Conservation (phyloP, 2,113 vertebrate genomes). For the Oreotrochilus melanogaster region DNA sequence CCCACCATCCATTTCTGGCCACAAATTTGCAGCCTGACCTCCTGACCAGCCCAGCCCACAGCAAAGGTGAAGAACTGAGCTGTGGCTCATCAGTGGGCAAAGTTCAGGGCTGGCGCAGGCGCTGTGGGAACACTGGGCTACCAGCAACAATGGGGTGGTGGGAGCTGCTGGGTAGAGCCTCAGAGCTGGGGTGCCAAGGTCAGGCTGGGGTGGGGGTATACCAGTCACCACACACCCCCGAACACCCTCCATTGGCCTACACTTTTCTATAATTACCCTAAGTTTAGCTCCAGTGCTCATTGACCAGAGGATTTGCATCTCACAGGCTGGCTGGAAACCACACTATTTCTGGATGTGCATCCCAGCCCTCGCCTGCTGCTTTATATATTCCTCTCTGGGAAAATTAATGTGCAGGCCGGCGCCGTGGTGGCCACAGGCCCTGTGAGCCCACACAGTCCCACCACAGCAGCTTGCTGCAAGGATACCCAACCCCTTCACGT, state of each 20-base stretch:
- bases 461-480: background rate
- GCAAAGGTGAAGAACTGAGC: background rate
- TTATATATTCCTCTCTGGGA: background rate
- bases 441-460: fast-evolving
- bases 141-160: fast-evolving
- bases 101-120: background rate
- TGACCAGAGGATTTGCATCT: conserved; percentile 57
- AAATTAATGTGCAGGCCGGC: background rate
- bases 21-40: background rate
- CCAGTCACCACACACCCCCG: background rate
- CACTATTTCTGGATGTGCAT: background rate
- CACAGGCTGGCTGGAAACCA: conserved; percentile 42
- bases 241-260: background rate
- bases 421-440: background rate
- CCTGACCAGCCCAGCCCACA: fast-evolving
- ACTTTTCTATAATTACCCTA: background rate
- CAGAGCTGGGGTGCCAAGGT: fast-evolving
- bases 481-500: background rate
- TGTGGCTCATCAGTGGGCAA: background rate
- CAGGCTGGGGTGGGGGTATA: background rate
- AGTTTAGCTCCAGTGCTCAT: background rate
- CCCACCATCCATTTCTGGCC: background rate
- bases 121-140: background rate
- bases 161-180: background rate
- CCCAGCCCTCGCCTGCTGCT: background rate